Conservation (phyloP, 1,140 invertebrate genomes). For the Plutomurus gul region DNA sequence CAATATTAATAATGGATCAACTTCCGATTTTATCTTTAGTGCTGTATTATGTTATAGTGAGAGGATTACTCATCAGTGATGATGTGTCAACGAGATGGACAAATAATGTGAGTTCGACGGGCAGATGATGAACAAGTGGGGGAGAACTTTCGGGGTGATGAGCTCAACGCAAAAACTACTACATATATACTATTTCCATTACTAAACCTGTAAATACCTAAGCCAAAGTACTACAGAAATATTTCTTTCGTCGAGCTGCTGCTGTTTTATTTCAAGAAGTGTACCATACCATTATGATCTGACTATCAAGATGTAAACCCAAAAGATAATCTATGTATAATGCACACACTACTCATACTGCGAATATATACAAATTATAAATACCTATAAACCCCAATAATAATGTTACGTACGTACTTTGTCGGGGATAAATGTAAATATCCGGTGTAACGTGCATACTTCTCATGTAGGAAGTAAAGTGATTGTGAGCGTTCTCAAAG, state of each 20-base stretch:
- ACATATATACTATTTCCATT: not conserved
- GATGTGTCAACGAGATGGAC: not conserved
- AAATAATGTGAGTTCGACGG: not conserved
- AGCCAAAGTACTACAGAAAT: not conserved
- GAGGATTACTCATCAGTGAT: conserved; percentile 5
- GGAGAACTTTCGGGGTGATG: not conserved
- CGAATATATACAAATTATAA: too few relatives aligned
- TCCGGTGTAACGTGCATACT: too few relatives aligned
- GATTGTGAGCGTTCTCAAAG: too few relatives aligned
- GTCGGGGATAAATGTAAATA: too few relatives aligned
- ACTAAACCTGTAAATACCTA: not conserved
- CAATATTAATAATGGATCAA: conserved; percentile 24
- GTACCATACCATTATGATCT: too few relatives aligned
- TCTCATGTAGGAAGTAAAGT: too few relatives aligned
- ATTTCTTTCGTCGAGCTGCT: not conserved
- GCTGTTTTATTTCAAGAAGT: too few relatives aligned
- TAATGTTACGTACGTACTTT: too few relatives aligned
- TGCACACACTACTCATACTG: too few relatives aligned
- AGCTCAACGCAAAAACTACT: not conserved
- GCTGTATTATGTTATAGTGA: not conserved
- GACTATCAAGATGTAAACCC: too few relatives aligned
- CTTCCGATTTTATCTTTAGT: not conserved
- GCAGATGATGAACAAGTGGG: not conserved
- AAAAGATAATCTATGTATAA: too few relatives aligned
- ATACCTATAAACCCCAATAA: too few relatives aligned